phyloP scores from a whole-genome alignment of 2,113 vertebrate genomes.

The Saccopteryx leptura region DNA sequence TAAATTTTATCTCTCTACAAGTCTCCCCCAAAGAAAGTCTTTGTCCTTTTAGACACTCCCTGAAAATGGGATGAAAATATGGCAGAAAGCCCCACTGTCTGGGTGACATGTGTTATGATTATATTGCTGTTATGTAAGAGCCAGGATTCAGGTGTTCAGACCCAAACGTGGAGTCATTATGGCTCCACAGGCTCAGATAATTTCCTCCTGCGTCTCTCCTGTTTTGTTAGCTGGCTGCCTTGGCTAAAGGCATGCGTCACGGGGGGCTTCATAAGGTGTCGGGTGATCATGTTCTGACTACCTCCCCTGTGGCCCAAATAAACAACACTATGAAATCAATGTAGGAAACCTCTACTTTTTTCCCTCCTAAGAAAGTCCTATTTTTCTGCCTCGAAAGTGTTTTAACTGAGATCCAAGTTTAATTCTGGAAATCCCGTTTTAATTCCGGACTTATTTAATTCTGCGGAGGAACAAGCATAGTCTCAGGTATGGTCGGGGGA shows the following conservation, averaged over 20 bases:
- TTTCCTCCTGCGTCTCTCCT: not conserved
- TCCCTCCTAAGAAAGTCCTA: not conserved
- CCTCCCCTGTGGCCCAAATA: not conserved
- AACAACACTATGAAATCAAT: conserved; percentile 1
- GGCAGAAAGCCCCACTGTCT: not conserved
- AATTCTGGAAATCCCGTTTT: conserved; percentile 17
- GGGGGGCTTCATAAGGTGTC: not conserved
- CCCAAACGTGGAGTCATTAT: not conserved
- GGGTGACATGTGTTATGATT: not conserved
- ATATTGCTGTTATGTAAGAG: not conserved
- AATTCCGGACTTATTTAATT: not conserved
- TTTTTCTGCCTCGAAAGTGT: conserved; percentile 19
- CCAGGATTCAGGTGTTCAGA: conserved; percentile 36
- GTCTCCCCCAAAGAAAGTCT: not conserved
- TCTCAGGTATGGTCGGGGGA: fast-evolving
- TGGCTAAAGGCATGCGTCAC: not conserved
- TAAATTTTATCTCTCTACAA: conserved; percentile 3
- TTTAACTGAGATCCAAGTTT: conserved; percentile 29
- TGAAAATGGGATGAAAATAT: conserved; percentile 12
- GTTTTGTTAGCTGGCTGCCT: not conserved
- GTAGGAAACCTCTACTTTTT: not conserved
- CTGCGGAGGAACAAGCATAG: too few relatives aligned
- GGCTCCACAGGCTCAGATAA: not conserved
- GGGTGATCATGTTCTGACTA: not conserved
- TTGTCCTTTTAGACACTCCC: not conserved